Evolutionary conservation across 64 coral and sea anemone species (phyloP).

Genomic region (Montipora cactus): DNA sequence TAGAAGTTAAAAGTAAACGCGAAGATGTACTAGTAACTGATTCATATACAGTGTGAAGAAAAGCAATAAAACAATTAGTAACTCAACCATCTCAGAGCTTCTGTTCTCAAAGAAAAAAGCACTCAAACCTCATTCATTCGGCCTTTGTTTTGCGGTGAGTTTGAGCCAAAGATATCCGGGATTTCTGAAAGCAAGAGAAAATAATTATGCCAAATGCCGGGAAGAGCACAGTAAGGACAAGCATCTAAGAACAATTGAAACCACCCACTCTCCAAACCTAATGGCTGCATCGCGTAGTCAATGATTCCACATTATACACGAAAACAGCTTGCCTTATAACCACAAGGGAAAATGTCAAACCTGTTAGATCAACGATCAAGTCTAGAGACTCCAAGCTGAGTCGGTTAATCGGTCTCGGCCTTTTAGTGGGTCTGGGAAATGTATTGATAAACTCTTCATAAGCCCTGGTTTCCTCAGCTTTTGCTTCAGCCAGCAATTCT

Average conservation of each 20-base stretch:
- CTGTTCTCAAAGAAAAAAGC: background rate
- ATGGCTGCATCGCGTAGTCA: too few species aligned
- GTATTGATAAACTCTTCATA: constrained; percentile 9
- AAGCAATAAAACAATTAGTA: too few species aligned
- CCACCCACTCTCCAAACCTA: too few species aligned
- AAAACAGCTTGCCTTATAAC: background rate
- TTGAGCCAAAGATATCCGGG: constrained; percentile 1
- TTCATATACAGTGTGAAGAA: too few species aligned
- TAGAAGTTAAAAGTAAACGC: too few species aligned
- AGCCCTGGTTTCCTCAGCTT: constrained; percentile 16
- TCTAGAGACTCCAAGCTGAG: background rate
- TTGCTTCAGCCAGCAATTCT: constrained; percentile 7
- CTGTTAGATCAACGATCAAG: constrained; percentile 13
- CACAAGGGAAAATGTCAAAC: background rate
- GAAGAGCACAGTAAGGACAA: background rate
- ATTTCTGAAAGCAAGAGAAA: background rate
- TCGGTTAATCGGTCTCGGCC: background rate
- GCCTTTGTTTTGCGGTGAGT: background rate
- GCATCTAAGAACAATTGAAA: too few species aligned
- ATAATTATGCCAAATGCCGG: background rate
- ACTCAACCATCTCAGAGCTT: too few species aligned
- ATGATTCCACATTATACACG: background rate
- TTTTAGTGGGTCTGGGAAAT: background rate
- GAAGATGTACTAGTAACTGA: too few species aligned
- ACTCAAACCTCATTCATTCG: background rate